Base-by-base conservation (phyloP, 92 coral and sea anemone species). In the Chrysogorgia sp. region DNA sequence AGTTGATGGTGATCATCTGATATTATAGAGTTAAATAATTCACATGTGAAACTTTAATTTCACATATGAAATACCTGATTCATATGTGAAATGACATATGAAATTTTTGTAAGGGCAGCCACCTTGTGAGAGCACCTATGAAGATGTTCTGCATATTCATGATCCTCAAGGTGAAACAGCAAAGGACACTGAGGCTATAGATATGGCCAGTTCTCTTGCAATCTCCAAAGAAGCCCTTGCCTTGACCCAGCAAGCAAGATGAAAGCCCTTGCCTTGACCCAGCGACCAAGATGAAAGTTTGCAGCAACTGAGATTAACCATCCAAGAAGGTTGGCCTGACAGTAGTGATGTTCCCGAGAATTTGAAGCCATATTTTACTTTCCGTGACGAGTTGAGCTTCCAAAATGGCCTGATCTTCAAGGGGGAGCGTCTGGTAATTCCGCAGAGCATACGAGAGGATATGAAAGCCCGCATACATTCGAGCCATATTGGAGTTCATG, bases 241-340 rank as follows among this genome's bases (percentile, higher is more conserved):
- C n/a, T 29, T 40, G 49, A 80, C 66, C 64, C 84, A 67, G 43
- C 76, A 53, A 26, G 84, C 76, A 66, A 80, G n/a, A n/a, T n/a
- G n/a, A n/a, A n/a, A n/a, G n/a, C n/a, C n/a, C n/a, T n/a, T n/a
- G n/a, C n/a, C n/a, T n/a, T n/a, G n/a, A n/a, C n/a, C n/a, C n/a
- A n/a, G 67, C 29, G 77, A 32, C 20, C 22, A 32, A n/a, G 84
- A 67, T 55, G 47, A 66, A 31, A 43, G 0, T 9, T 43, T 80
- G 50, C 78, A 47, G 64, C 63, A 63, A 21, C 76, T 79, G 15
- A 64, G 57, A 58, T 20, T 63, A 55, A 63, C 63, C 35, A 79
- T 79, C 35, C 83, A 58, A 31, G 34, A 32, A 22, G 84, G 84
- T 62, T 80, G 77, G 84, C 82, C 82, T 60, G 82, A 77, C 2